phyloP scores from a whole-genome alignment of 2,888 invertebrate species.

The Agonum fuliginosum region DNA sequence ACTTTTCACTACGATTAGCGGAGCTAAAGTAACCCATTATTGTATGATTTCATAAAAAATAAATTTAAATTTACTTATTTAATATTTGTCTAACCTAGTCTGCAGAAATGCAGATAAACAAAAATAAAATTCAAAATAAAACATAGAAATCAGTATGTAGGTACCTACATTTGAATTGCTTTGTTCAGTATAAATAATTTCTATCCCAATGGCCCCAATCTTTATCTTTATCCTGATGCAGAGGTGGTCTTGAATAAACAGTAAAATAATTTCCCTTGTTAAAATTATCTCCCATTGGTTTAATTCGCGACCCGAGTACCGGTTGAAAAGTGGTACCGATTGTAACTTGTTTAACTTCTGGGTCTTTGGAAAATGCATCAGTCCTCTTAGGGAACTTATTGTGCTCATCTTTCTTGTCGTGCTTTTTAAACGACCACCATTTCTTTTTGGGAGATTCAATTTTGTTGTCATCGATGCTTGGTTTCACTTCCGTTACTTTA shows the following conservation, averaged over 20 bases:
- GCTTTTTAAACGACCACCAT: conserved; percentile 62
- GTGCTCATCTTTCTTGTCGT: conserved; percentile 27
- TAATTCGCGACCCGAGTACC: conserved; percentile 62
- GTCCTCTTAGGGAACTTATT: conserved; percentile 40
- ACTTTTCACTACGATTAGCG: too few species aligned
- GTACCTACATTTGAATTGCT: not conserved
- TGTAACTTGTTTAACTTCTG: conserved; percentile 70
- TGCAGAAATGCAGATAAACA: too few species aligned
- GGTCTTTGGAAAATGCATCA: conserved; percentile 53
- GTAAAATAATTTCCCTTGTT: conserved; percentile 63
- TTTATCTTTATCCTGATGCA: conserved; percentile 54
- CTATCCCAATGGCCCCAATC: conserved; percentile 40
- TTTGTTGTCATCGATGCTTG: conserved; percentile 64
- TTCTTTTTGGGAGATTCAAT: conserved; percentile 64
- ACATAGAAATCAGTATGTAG: too few species aligned
- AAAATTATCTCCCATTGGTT: conserved; percentile 59
- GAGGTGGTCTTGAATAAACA: conserved; percentile 62
- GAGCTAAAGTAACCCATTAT: too few species aligned
- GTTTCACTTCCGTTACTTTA: conserved; percentile 65
- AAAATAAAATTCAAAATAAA: too few species aligned
- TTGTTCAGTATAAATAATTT: conserved; percentile 48
- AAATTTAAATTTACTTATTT: too few species aligned
- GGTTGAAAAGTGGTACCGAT: conserved; percentile 74
- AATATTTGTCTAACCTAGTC: too few species aligned
- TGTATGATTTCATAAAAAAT: too few species aligned